phyloP scores from a whole-genome alignment of 2,797 vertebrate species.

The Etheostoma perlongum region DNA sequence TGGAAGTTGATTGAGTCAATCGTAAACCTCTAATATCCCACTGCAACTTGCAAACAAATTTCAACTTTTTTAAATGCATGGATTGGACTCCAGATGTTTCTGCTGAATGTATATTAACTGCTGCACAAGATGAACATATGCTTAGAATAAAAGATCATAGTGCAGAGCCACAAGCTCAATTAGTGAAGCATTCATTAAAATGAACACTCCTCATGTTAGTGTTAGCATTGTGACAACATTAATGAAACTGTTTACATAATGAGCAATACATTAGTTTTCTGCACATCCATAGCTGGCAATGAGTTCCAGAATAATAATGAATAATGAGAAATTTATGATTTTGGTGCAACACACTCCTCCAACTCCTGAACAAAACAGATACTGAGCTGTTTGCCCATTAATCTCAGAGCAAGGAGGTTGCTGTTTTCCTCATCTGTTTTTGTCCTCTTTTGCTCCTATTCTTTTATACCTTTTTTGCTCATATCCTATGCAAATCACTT shows the following conservation, averaged over 20 bases:
- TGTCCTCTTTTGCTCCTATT: slow-evolving; percentile 19
- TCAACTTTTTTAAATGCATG: slow-evolving; percentile 46
- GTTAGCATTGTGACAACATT: slow-evolving; percentile 6
- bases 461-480: slow-evolving; percentile 48
- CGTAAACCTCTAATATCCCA: slow-evolving; percentile 17
- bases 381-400: slow-evolving; percentile 50
- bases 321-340: slow-evolving; percentile 5
- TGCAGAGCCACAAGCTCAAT: slow-evolving; percentile 35
- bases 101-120: slow-evolving; percentile 22
- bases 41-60: slow-evolving; percentile 8
- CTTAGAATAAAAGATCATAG: slow-evolving; percentile 25
- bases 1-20: slow-evolving; percentile 14
- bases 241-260: not conserved
- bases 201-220: not conserved
- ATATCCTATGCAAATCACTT: slow-evolving; percentile 47
- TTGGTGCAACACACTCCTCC: not conserved
- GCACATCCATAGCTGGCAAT: slow-evolving; percentile 11
- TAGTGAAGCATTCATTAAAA: slow-evolving; percentile 23
- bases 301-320: not conserved
- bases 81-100: slow-evolving; percentile 33
- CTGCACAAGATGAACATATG: slow-evolving; percentile 22
- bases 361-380: not conserved
- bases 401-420: slow-evolving; percentile 30
- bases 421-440: slow-evolving; percentile 25
- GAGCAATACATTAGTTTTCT: slow-evolving; percentile 21